Evolutionary conservation across 2,888 invertebrate genomes (phyloP).

Genomic region (Cheilosia grossa): DNA sequence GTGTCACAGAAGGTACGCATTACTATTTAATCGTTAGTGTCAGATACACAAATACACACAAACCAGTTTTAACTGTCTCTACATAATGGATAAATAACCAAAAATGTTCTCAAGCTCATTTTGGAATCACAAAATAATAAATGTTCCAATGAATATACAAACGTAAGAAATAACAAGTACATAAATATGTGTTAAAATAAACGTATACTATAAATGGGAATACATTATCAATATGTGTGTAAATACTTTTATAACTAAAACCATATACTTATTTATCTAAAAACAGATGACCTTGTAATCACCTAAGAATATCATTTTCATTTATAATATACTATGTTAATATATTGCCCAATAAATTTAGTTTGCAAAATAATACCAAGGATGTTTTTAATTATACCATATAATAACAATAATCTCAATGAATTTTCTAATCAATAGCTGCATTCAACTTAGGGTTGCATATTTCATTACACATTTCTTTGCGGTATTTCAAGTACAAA

Average conservation of each 20-base stretch:
- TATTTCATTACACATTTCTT: constrained; percentile 41
- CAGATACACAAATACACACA: too few relatives aligned
- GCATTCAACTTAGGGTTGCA: constrained; percentile 57
- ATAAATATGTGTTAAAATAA: neutral
- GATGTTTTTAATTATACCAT: constrained; percentile 79
- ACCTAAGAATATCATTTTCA: neutral
- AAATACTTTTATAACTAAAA: neutral
- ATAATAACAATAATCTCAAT: constrained; percentile 17
- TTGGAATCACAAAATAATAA: too few relatives aligned
- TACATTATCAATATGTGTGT: neutral
- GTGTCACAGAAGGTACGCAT: too few relatives aligned
- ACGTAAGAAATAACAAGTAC: neutral
- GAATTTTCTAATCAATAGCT: constrained; percentile 39
- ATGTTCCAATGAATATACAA: too few relatives aligned
- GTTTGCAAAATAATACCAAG: constrained; percentile 82
- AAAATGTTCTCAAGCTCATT: too few relatives aligned
- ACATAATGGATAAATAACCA: too few relatives aligned
- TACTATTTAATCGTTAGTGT: too few relatives aligned
- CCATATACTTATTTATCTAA: constrained; percentile 2
- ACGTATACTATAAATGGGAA: neutral
- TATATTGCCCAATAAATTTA: constrained; percentile 85
- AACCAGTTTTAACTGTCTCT: too few relatives aligned
- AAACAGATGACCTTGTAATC: constrained; percentile 12
- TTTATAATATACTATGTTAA: constrained; percentile 58
- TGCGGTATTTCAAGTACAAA: constrained; percentile 13